These are phyloP conservation scores for Agrotis segetum DNA, from an alignment of 2,888 invertebrate species.

Conservation along the genomic window DNA sequence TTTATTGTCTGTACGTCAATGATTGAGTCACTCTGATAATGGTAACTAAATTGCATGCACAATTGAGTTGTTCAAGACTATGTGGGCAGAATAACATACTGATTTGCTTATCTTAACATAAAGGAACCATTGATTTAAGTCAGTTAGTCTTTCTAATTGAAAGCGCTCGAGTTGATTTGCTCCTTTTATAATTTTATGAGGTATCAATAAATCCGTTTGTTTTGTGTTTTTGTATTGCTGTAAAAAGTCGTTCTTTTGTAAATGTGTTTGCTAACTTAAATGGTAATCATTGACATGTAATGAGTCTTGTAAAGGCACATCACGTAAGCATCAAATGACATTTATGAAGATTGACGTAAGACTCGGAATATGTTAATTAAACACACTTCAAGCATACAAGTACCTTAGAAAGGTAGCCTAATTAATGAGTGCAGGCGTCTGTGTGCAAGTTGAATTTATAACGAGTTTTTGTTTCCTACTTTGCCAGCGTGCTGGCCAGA, in stretches of 20 bases:
- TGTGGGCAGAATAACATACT: conserved; percentile 13
- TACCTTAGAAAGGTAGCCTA: neutral
- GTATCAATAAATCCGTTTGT: neutral
- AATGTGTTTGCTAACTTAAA: neutral
- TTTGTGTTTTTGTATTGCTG: neutral
- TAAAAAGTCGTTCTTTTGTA: neutral
- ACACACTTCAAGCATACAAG: conserved; percentile 9
- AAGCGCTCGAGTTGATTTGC: neutral
- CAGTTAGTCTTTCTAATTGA: conserved; percentile 3
- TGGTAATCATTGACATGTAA: neutral
- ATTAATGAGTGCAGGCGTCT: conserved; percentile 4
- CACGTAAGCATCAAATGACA: conserved; percentile 7
- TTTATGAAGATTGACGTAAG: conserved; percentile 5
- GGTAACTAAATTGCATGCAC: conserved; percentile 33
- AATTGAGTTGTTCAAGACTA: conserved; percentile 21
- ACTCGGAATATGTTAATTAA: neutral
- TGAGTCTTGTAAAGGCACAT: neutral
- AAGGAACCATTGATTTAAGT: conserved; percentile 3
- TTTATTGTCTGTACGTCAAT: conserved; percentile 8
- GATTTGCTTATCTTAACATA: conserved; percentile 16
- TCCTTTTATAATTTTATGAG: conserved; percentile 15
- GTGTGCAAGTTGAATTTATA: conserved; percentile 5
- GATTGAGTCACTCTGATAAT: conserved; percentile 30
- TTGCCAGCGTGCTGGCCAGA: too few species aligned
- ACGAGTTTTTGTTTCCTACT: too few species aligned